phyloP scores from a whole-genome alignment of 1,140 invertebrate species.

The Belonocnema kinseyi region DNA sequence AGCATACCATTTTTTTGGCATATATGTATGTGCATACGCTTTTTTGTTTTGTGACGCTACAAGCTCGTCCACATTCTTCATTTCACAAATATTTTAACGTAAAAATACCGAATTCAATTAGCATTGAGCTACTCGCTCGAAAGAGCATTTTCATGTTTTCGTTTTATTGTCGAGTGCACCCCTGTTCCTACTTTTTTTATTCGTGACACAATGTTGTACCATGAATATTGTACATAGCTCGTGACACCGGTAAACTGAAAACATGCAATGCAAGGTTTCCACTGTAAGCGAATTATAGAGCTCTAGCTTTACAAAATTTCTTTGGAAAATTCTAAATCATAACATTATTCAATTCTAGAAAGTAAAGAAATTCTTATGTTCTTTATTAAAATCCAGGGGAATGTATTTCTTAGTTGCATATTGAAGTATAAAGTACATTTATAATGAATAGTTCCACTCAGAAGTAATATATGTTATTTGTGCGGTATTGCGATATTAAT shows the following conservation, averaged over 20 bases:
- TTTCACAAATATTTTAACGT: conserved; percentile 27
- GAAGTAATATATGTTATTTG: conserved; percentile 1
- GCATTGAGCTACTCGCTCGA: conserved; percentile 9
- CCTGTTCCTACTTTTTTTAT: neutral
- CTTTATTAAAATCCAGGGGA: too few relatives aligned
- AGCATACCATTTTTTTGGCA: conserved; percentile 11
- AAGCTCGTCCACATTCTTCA: conserved; percentile 17
- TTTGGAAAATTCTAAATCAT: too few relatives aligned
- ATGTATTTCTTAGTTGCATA: too few relatives aligned
- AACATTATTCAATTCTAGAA: too few relatives aligned
- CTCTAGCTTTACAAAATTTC: neutral
- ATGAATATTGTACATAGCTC: conserved; percentile 7
- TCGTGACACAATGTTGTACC: conserved; percentile 3
- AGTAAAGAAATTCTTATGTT: too few relatives aligned
- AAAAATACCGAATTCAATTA: conserved; percentile 28
- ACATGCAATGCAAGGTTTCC: conserved; percentile 1
- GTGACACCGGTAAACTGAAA: conserved; percentile 11
- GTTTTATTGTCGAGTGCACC: conserved; percentile 15
- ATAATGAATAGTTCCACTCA: neutral
- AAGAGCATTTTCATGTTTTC: conserved; percentile 28
- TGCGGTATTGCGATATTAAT: conserved; percentile 1
- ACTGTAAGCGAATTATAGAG: conserved; percentile 10
- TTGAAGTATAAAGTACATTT: neutral
- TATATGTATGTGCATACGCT: neutral
- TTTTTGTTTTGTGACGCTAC: conserved; percentile 13